Evolutionary conservation across 1,140 invertebrate genomes (phyloP).

Genomic region (Subanguina moxae): DNA sequence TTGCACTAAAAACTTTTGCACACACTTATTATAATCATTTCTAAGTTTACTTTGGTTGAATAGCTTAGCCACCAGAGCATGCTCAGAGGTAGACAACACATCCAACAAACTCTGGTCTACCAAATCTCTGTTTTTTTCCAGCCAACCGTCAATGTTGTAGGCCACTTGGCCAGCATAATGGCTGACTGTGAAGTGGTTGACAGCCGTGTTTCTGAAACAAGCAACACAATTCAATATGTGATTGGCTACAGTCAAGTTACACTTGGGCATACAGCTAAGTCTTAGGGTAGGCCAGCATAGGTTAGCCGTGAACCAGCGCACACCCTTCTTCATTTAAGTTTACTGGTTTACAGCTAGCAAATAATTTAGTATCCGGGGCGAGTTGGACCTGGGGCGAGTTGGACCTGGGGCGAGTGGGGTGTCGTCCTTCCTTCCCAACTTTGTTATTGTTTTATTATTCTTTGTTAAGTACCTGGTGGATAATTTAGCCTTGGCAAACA

Average conservation of each 20-base stretch:
- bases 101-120: constrained; percentile 67
- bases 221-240: constrained; percentile 79
- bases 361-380: no score
- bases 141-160: constrained; percentile 95
- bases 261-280: no score
- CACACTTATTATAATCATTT: neutral
- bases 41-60: constrained; percentile 18
- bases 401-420: no score
- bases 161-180: constrained; percentile 94
- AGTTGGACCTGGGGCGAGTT: no score
- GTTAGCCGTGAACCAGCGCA: no score
- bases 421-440: neutral
- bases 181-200: constrained; percentile 89
- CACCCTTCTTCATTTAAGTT: no score
- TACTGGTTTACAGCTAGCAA: no score
- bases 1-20: constrained; percentile 3
- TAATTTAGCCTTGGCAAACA: constrained; percentile 52
- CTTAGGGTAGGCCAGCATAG: no score
- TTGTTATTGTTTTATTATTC: no score
- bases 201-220: constrained; percentile 92
- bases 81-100: constrained; percentile 20
- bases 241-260: no score
- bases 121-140: constrained; percentile 99
- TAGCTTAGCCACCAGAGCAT: constrained; percentile 27
- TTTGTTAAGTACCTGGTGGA: constrained; percentile 36